Conservation (phyloP, 2,888 invertebrate genomes). For the Oxyteleia sp. region DNA sequence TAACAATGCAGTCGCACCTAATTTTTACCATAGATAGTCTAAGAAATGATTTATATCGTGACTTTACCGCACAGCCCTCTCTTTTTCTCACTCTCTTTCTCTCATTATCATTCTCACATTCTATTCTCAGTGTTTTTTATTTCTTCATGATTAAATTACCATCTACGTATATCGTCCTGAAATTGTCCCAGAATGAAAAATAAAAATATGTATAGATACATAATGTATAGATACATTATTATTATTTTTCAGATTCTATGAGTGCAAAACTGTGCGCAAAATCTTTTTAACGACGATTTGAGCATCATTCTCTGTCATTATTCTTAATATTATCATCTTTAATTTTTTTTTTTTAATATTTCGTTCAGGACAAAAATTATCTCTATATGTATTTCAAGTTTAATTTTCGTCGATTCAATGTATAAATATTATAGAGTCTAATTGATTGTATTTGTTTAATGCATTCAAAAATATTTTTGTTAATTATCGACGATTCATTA, state of each 20-base stretch:
- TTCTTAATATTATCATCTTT: conserved; percentile 48
- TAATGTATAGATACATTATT: conserved; percentile 32
- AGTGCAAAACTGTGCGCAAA: conserved; percentile 61
- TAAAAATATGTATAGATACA: conserved; percentile 33
- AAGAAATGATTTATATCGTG: no score
- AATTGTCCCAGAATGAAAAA: conserved; percentile 48
- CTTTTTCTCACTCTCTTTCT: no score
- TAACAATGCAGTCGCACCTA: no score
- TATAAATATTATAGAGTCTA: conserved; percentile 55
- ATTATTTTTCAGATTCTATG: conserved; percentile 32
- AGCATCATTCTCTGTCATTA: conserved; percentile 57
- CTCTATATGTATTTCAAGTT: conserved; percentile 47
- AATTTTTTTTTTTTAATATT: conserved; percentile 35
- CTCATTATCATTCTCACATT: no score
- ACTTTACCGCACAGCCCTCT: no score
- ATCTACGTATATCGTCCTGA: conserved; percentile 52
- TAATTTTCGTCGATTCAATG: conserved; percentile 33
- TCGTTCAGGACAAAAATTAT: conserved; percentile 44
- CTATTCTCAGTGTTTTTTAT: no score
- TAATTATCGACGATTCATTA: conserved; percentile 42
- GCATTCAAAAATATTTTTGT: conserved; percentile 56
- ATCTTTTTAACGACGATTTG: conserved; percentile 61
- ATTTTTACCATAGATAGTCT: no score
- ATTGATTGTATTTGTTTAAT: conserved; percentile 58
- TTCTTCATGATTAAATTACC: no score